Evolutionary conservation across 53 echinoderm and acorn worm genomes (phyloP).

Genomic region (Astropecten irregularis): DNA sequence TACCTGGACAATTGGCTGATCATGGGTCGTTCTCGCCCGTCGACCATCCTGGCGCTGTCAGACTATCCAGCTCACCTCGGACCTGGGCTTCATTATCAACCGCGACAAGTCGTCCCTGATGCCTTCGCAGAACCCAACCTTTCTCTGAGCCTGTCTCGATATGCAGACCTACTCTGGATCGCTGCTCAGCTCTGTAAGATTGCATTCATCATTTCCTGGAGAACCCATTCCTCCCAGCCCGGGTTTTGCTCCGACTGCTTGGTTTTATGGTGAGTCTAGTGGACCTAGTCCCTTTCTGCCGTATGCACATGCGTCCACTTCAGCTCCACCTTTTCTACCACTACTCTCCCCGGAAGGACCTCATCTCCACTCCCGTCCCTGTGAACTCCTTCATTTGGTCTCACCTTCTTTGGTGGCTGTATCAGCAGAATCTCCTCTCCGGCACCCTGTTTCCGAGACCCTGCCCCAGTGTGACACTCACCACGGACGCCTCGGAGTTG

Average conservation of each 20-base stretch:
- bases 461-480: not conserved
- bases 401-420: too few species aligned
- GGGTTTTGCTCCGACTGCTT: too few species aligned
- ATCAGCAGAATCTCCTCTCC: too few species aligned
- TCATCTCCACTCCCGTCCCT: not conserved
- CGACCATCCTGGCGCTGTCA: not conserved
- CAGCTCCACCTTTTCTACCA: not conserved
- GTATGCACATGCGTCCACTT: too few species aligned
- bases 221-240: too few species aligned
- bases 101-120: not conserved
- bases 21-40: not conserved
- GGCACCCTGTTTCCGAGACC: not conserved
- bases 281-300: constrained; percentile 35
- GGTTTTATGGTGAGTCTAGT: constrained; percentile 47
- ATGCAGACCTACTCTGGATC: not conserved
- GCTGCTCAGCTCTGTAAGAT: too few species aligned
- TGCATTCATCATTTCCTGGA: not conserved
- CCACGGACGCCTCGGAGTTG: constrained; percentile 17
- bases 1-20: constrained; percentile 39
- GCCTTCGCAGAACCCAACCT: not conserved
- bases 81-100: too few species aligned
- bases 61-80: not conserved
- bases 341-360: not conserved
- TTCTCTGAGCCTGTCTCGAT: not conserved
- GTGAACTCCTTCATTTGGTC: constrained; percentile 31